Evolutionary conservation across 2,113 vertebrate species (phyloP).

Genomic region (Neopipo cinnamomea): DNA sequence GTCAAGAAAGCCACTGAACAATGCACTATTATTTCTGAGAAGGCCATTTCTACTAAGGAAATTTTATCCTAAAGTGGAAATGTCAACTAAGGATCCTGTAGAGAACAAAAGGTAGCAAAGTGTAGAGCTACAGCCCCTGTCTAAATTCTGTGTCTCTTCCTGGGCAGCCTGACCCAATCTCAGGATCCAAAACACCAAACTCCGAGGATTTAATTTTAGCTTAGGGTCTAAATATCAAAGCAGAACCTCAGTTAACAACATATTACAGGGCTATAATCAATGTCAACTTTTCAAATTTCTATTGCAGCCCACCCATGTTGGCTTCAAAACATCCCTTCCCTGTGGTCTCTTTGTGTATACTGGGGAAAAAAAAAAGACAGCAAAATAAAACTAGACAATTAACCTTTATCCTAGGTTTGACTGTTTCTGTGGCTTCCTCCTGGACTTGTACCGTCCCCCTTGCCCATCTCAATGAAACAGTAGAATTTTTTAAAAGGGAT

Average conservation of each 20-base stretch:
- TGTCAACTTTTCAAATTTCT: not conserved
- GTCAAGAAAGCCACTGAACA: not conserved
- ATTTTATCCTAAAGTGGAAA: not conserved
- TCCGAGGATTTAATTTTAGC: not conserved
- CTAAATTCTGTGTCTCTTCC: not conserved
- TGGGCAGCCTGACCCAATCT: not conserved
- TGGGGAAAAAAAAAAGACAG: not conserved
- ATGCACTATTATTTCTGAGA: not conserved
- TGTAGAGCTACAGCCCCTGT: not conserved
- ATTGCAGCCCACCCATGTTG: not conserved
- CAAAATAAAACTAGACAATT: not conserved
- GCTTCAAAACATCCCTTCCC: not conserved
- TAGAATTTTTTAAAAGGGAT: not conserved
- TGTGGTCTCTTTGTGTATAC: not conserved
- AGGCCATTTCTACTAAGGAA: not conserved
- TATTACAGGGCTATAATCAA: not conserved
- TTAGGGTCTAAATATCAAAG: not conserved
- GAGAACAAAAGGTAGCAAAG: not conserved
- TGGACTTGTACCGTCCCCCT: not conserved
- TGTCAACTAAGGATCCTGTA: not conserved
- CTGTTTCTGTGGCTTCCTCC: not conserved
- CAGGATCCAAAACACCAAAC: not conserved
- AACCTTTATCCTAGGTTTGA: not conserved
- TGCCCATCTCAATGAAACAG: not conserved
- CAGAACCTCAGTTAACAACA: not conserved